These are phyloP conservation scores for Oryzias javanicus DNA, from an alignment of 2,113 vertebrate species.

Conservation along the genomic window DNA sequence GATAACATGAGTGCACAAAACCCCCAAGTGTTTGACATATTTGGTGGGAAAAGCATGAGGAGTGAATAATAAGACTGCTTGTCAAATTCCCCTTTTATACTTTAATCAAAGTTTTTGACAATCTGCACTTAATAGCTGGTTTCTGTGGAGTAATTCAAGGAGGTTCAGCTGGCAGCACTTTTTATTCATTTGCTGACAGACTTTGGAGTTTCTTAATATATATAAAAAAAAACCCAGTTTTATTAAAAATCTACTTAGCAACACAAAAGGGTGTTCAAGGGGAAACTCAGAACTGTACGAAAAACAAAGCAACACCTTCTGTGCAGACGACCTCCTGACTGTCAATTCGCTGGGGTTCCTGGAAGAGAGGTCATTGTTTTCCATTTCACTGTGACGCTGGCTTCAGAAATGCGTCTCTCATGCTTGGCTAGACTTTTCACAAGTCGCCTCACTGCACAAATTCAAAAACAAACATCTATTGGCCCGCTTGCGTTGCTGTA, in stretches of 20 bases:
- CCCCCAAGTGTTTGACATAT: background rate
- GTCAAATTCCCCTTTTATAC: background rate
- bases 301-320: background rate
- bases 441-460: too few relatives aligned
- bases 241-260: background rate
- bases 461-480: background rate
- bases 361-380: conserved; percentile 26
- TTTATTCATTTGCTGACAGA: background rate
- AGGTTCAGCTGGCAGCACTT: background rate
- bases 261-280: background rate
- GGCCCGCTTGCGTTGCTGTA: too few relatives aligned
- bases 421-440: conserved; percentile 3
- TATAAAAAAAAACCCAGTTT: background rate
- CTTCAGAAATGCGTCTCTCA: conserved; percentile 5
- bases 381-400: background rate
- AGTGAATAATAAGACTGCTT: background rate
- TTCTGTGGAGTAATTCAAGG: background rate
- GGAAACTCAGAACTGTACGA: background rate
- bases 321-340: background rate
- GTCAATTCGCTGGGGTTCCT: conserved; percentile 11
- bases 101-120: background rate
- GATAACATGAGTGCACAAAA: conserved; percentile 2
- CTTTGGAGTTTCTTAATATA: too few relatives aligned
- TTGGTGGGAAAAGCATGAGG: background rate
- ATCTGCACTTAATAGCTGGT: background rate